Evolutionary conservation across 2,797 vertebrate species (phyloP), one percentile per base, ranked within the genome.

Genomic region (Dryobates pubescens): DNA sequence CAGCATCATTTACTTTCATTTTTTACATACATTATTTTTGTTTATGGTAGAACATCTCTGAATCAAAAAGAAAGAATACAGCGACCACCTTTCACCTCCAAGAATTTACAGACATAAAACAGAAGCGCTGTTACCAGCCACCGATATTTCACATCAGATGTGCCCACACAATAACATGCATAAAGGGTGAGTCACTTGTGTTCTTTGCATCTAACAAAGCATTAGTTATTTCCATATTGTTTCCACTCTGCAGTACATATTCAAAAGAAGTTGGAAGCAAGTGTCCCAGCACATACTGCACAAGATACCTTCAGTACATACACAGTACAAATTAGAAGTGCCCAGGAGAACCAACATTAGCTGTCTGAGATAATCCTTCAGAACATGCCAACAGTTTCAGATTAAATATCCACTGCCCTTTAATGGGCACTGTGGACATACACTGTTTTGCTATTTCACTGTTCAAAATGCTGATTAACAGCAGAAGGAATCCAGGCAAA

Each of bases 281-380:
- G 8, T 3, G 17, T 34, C 56, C 16, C n/a, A 57, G 19, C 45
- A 36, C 15, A 72, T 6, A 17, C 30, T 61, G 56, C 19, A 56
- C 43, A n/a, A 38, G 8, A 36, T 34, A 67, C 10, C 57, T 23
- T 53, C 32, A 58, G 4, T 32, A 57, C 38, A 53, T 12, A 27
- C 38, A 18, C 4, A 1, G 56, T 6, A 3, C 0, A 13, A 41
- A 13, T 11, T 5, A 54, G 10, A 62, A 69, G 45, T 1, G 6
- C 24, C 41, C 47, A 41, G 17, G 17, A 38, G 30, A 84, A 87
- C 1, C 0, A 0, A 17, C 1, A 10, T 13, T 27, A 84, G 26
- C 19, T 59, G 36, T 8, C 26, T 13, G 14, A 76, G 45, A 26
- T 17, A 56, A 59, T 19, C 43, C 36, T n/a, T 13, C 58, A 61